Evolutionary conservation across 2,797 vertebrate genomes (phyloP), one percentile per base, ranked within the genome.

Genomic region (Euphonia xanthogaster): DNA sequence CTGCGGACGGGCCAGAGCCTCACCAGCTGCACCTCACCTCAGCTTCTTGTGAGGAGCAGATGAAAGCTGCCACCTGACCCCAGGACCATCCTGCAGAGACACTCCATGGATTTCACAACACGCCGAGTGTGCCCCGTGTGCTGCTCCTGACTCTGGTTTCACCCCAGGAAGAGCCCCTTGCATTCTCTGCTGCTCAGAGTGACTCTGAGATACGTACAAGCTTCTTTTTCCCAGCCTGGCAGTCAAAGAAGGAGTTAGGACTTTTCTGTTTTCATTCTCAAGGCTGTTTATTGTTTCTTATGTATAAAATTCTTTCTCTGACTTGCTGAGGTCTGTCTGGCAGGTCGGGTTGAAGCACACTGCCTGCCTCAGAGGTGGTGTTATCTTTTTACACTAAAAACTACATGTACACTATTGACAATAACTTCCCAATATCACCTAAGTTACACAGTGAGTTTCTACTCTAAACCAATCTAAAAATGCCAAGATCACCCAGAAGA

Each of bases 71-170:
- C 67, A 3, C 65, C 83, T 67, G 79, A 58, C 50, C 87, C 65
- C 87, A 17, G 40, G 24, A 74, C 54, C 13, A 31, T 51, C 47
- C 54, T 57, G 39, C 77, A 58, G 75, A 1, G 1, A 48, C 20
- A 6, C 58, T 1, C 4, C 48, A 2, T 0, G n/a, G 65, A 42
- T 61, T 53, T 83, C 72, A 54, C 81, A 68, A 3, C 31, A 60
- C 2, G 3, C 3, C 2, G 58, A 84, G 33, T 1, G 40, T 48
- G 55, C 70, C 48, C 51, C 0, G 1, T 9, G 6, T 9, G 61
- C 57, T 35, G 68, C 89, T 88, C 35, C 82, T 61, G 8, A 2
- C 61, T 68, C 57, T 40, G 85, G 24, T 80, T 67, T 65, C 68
- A 21, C 27, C 57, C 40, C 31, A 7, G 47, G 44, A 74, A 80